Evolutionary conservation across 2,888 invertebrate species (phyloP), one percentile per base, ranked within the genome.

Genomic region (Perizoma affinitatum): DNA sequence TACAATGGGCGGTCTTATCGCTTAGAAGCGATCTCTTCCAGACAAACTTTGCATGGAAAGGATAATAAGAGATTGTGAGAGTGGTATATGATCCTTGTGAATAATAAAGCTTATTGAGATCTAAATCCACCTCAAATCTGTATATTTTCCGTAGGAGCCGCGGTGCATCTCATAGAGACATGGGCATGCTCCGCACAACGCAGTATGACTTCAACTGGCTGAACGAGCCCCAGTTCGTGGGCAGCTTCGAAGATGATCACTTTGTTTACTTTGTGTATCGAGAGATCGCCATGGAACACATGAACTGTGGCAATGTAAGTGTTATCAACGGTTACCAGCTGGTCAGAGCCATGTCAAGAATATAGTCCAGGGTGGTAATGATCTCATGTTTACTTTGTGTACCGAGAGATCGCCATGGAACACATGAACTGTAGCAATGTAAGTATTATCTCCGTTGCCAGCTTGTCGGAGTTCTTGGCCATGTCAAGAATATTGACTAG

Each of bases 381-480:
- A n/a, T n/a, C n/a, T n/a, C n/a, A n/a, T 84, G 95, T 98, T 0
- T 98, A 97, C 82, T 98, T 98, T 84, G 94, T 98, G 67, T 98
- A 98, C 82, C 94, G 98, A 60, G 98, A 98, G 85, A 94, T 96
- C 11, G 98, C 98, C 10, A 96, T 98, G 9, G 98, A 98, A 85
- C 97, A 96, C 83, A 96, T 97, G 83, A 98, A 97, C 81, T 98
- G 98, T 83, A 98, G 98, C 72, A 98, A 97, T 95, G 97, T 97
- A 54, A 72, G 67, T 10, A 10, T 5, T 43, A 22, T 9, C 22
- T 7, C 4, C 33, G 5, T 22, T 1, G 22, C 44, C 5, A 6
- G 10, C n/a, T 9, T 9, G n/a, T n/a, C 9, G 9, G 0, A 9
- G 9, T 6, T 41, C 41, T 36, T 36, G 36, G n/a, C n/a, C n/a